A percentile compares a stretch with the other conserved stretches of the same genome.
Conservation (phyloP, 2,888 invertebrate genomes). For the Vandiemenella viatica region DNA sequence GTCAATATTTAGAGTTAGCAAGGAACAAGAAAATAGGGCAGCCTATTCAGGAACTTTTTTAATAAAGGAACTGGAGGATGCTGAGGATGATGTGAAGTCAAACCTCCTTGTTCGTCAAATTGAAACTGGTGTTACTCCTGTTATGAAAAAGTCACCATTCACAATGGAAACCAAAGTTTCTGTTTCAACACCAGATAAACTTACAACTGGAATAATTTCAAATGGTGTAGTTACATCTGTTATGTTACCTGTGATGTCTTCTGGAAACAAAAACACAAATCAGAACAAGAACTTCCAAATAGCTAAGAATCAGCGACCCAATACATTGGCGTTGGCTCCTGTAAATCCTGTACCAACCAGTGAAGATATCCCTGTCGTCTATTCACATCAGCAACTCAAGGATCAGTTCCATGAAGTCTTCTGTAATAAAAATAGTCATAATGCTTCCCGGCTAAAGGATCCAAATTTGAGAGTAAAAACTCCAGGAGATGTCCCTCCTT, state of each 20-base stretch:
- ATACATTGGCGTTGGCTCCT: constrained; percentile 32
- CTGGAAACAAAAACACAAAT: too few relatives aligned
- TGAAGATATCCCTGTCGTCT: not conserved
- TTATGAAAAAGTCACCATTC: constrained; percentile 8
- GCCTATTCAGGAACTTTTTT: not conserved
- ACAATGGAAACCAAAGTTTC: constrained; percentile 33
- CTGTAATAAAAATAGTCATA: constrained; percentile 7
- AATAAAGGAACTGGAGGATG: constrained; percentile 2
- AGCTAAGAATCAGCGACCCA: constrained; percentile 25
- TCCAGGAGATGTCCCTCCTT: constrained; percentile 66
- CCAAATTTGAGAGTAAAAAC: constrained; percentile 66
- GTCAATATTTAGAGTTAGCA: constrained; percentile 9
- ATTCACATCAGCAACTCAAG: too few relatives aligned
- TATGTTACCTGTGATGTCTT: constrained; percentile 36
- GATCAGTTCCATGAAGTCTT: constrained; percentile 65
- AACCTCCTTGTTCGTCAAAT: constrained; percentile 14
- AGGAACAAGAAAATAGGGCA: not conserved
- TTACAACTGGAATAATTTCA: constrained; percentile 24
- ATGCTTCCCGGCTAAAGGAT: constrained; percentile 38
- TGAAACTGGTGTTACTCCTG: not conserved
- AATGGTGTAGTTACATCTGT: constrained; percentile 27
- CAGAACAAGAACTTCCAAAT: too few relatives aligned
- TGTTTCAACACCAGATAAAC: constrained; percentile 22
- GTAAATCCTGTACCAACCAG: constrained; percentile 19
- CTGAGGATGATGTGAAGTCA: constrained; percentile 15